Evolutionary conservation across 2,797 vertebrate genomes (phyloP), one percentile per base, ranked within the genome.

Genomic region (Meriones psammophilus): DNA sequence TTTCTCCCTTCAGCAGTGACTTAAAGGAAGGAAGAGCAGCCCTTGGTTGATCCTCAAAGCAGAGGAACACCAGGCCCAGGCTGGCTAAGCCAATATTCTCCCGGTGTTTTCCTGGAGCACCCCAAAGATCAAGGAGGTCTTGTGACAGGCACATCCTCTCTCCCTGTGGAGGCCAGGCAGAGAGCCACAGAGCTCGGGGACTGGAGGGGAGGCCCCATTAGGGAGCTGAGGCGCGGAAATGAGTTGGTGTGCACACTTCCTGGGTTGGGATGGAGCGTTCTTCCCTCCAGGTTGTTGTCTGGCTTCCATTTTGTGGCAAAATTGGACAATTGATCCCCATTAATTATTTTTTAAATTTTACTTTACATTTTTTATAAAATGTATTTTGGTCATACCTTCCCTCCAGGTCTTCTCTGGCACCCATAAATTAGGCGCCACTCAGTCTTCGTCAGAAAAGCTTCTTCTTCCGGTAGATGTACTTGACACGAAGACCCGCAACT

Each of bases 61-160:
- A 0, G 78, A 33, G 46, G n/a, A 30, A 6, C 39, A 91, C 62
- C 89, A 42, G 58, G 56, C 46, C 12, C 76, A 62, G 12, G 42
- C 33, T 58, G 62, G 24, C 60, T 74, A 73, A 90, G 42, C 73
- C 85, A 94, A 81, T 66, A 79, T 14, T 56, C 33, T 62, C 24
- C 66, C 54, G 66, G 56, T 91, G 84, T 91, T 97, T 95, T 89
- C 86, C 87, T 94, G 93, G 92, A 91, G 39, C 22, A 81, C 9
- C 28, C 26, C 91, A 88, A 30, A 96, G 90, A 92, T 46, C 88
- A 95, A 78, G n/a, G 79, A 93, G 95, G 76, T 88, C 92, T 73
- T 64, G 8, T 69, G 50, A 80, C 92, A 97, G 95, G 62, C 79
- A 50, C 50, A 91, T 96, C 96, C 89, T 92, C 28, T 66, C 78